A percentile compares a stretch with the other conserved stretches of the same genome.
Evolutionary conservation across 2,113 vertebrate genomes (phyloP).

Genomic region (Caranx ignobilis): DNA sequence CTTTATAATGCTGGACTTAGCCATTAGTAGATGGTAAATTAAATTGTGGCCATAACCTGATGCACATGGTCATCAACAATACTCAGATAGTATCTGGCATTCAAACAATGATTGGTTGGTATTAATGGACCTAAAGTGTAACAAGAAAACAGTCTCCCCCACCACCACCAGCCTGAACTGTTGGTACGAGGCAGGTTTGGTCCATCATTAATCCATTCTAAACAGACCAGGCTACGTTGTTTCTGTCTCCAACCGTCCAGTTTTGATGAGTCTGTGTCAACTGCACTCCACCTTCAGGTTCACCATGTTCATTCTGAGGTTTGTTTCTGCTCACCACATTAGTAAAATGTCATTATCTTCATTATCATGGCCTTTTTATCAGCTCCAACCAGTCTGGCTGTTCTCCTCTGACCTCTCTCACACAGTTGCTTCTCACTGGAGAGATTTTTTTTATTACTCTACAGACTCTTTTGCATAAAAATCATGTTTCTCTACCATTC

Average conservation of each 20-base stretch:
- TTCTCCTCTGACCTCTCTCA: not conserved
- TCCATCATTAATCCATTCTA: not conserved
- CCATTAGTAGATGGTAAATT: not conserved
- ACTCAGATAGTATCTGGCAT: not conserved
- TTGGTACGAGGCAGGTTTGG: not conserved
- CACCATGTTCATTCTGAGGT: too few species aligned
- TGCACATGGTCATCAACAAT: too few species aligned
- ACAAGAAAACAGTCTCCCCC: not conserved
- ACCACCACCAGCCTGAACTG: not conserved
- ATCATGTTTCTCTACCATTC: not conserved
- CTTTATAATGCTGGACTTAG: not conserved
- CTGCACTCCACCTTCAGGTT: too few species aligned
- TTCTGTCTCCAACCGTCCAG: too few species aligned
- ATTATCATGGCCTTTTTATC: not conserved
- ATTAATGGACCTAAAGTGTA: not conserved
- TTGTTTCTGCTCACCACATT: too few species aligned
- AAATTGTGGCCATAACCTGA: not conserved
- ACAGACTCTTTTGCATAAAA: not conserved
- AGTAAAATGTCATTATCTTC: not conserved
- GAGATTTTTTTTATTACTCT: not conserved
- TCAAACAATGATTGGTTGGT: not conserved
- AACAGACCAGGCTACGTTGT: too few species aligned
- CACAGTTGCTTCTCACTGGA: not conserved
- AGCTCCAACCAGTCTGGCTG: not conserved
- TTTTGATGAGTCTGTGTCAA: too few species aligned